Evolutionary conservation across 2,797 vertebrate genomes (phyloP), one percentile per base, ranked within the genome.

Genomic region (Sebastolobus altivelis): DNA sequence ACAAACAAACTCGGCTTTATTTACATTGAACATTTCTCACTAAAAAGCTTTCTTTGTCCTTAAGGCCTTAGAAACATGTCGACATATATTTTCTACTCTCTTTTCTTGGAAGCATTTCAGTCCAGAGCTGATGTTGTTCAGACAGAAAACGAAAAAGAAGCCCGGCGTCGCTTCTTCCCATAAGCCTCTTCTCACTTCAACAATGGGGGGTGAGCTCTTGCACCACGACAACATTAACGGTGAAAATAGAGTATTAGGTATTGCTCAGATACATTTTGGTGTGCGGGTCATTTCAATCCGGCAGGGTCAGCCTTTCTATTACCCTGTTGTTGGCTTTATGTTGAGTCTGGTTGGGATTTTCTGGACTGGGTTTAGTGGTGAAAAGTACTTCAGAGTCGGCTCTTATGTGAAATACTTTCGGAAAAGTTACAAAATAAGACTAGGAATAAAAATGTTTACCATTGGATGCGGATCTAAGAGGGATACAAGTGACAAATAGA

Each of bases 231-330:
- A 61, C 78, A 77, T 69, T 75, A 81, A 80, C 5, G n/a, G 33
- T 60, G 52, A 73, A 80, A 89, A 86, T 62, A 25, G 59, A 80
- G 85, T 60, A 70, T 87, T 68, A 72, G 72, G 33, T 66, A 63
- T 69, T 79, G 77, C 83, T 78, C 65, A 46, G 81, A 82, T 77
- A 74, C 77, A 83, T 83, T 83, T 75, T 79, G 73, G 56, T 43
- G 71, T 1, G 8, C 4, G 4, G 91, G 91, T 90, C 82, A 81
- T 90, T 90, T 87, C 78, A 88, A 90, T 90, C 82, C 81, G 55
- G 54, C 46, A 1, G 60, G 86, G 84, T 86, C 87, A 91, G 84
- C 60, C 74, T 87, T 81, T 73, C 83, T 60, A 88, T 91, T 89
- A 87, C 72, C 86, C 89, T 75, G 54, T 59, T 73, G 86, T 83